Evolutionary conservation across 2,888 invertebrate genomes (phyloP), one percentile per base, ranked within the genome.

Genomic region (Alloscopus bannaensis): DNA sequence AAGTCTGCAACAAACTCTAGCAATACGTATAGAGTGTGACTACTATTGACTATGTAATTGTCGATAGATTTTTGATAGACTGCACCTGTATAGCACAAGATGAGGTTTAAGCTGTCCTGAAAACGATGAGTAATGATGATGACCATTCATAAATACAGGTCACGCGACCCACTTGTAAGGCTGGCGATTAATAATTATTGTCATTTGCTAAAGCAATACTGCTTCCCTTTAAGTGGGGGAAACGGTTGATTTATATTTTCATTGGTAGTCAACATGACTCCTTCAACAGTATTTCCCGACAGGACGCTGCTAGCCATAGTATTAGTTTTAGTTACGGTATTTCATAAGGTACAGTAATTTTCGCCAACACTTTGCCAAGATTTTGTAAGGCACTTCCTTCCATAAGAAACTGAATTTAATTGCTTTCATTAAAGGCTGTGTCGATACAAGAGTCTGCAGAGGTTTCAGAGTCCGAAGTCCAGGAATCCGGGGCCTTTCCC

Each of bases 241-340:
- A 45, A 57, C 45, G 70, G 57, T 16, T 42, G 70, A 59, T 24
- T n/a, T 40, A 40, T 24, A 57, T 26, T 69, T 28, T 55, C 24
- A 29, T 28, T 4, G 50, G 28, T 40, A 6, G 45, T 59, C 70
- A 59, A 59, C 57, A 70, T 70, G 70, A 26, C 45, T 45, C 40
- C 24, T 45, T 59, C 42, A 36, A 45, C 26, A 36, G 36, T 40
- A 3, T 28, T 59, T 59, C 45, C 70, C 1, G 40, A 6, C 28
- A 28, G 57, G 42, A 42, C 3, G 1, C 18, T 29, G 4, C 40
- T 69, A 6, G 24, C 28, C n/a, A 29, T 70, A 45, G 6, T 42
- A 24, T n/a, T 70, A 57, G n/a, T 45, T 18, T 1, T 45, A 26
- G 70, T 26, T n/a, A 57, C 13, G 18, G 29, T 26, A 8, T 26